Base-by-base conservation (phyloP, 2,113 vertebrate species). In the Prunella fulvescens region DNA sequence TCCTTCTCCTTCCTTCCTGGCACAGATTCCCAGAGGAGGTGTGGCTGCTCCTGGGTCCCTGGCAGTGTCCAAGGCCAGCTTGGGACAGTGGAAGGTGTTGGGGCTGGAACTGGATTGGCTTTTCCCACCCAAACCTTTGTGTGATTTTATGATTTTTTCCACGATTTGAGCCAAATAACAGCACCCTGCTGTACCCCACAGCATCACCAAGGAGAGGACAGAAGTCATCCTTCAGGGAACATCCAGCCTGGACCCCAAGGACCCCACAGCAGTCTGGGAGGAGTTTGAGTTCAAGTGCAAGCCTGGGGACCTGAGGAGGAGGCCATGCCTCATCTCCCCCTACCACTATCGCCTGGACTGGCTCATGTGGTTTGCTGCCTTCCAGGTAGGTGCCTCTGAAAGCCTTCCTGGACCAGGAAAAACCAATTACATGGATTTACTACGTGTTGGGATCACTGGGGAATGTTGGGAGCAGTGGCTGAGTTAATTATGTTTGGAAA, bases 301-400 rank as follows among this genome's bases (percentile, higher is more conserved):
- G 90, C 99, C 99, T 0, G 99, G 99, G 7, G 98, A 98, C 47
- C 7, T 98, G 62, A 88, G 92, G 80, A 92, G 98, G 42, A 97
- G 98, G 17, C 99, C 99, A 0, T 99, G 99, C 94, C 93, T 99
- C 50, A 98, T 99, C 61, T 98, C 98, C 1, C 99, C 99, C 0
- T 99, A 99, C 97, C 99, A 99, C 97, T 98, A 99, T 95, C 98
- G 99, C 58, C 98, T 99, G 19, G 99, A 99, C 97, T 99, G 99
- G 99, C 99, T 99, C 31, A 99, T 99, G 99, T 99, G 99, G 99
- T 99, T 99, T 0, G 98, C 99, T 2, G 99, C 99, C 67, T 99
- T 99, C 95, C 99, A 99, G 99, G 99, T 99, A 19, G n/a, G 44
- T 42, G 54, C 33, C 74, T 64, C 37, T 22, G 50, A 5, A 62